Evolutionary conservation across 2,113 vertebrate species (phyloP).

Genomic region (Mus pahari): DNA sequence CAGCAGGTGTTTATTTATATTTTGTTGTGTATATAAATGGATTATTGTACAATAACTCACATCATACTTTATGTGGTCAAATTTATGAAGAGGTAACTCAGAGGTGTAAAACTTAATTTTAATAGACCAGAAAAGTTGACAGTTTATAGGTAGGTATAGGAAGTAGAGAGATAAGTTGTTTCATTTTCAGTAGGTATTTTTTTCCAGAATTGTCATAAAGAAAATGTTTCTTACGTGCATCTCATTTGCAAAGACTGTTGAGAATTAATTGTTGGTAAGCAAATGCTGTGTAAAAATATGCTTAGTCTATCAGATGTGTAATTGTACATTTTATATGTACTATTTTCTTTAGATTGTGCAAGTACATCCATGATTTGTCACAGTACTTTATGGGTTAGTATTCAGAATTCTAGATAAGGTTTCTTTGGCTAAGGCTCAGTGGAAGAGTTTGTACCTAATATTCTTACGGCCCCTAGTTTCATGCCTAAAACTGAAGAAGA

Average conservation of each 20-base stretch:
- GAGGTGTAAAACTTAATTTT: not conserved
- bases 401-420: not conserved
- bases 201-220: not conserved
- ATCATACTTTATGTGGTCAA: not conserved
- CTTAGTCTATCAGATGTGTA: constrained; percentile 17
- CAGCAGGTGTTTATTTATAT: not conserved
- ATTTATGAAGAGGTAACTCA: constrained; percentile 1
- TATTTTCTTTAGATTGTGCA: not conserved
- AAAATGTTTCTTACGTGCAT: not conserved
- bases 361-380: not conserved
- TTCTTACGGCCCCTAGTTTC: not conserved
- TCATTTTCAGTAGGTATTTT: not conserved
- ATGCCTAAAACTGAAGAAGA: not conserved
- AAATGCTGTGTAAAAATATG: not conserved
- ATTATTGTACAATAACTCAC: not conserved
- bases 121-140: not conserved
- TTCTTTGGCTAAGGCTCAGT: not conserved
- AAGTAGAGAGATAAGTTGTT: not conserved
- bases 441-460: not conserved
- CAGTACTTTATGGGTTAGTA: not conserved
- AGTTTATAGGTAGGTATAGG: not conserved
- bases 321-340: not conserved
- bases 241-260: constrained; percentile 5
- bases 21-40: not conserved
- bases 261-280: not conserved